These are phyloP conservation scores for Drosophila falleni DNA, from an alignment of 2,888 invertebrate species.

Conservation along the genomic window DNA sequence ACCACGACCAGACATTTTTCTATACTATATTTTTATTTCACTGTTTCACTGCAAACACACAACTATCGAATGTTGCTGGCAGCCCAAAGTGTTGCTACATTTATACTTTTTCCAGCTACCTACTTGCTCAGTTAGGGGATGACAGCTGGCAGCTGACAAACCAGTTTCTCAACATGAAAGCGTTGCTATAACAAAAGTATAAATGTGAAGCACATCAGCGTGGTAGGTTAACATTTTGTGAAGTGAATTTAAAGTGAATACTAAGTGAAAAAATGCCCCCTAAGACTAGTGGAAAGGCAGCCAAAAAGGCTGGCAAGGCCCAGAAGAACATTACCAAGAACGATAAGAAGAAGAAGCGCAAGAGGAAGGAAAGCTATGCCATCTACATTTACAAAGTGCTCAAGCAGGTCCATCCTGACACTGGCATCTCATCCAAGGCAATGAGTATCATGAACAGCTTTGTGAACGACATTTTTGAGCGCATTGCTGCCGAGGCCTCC, in stretches of 20 bases:
- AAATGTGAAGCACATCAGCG: neutral
- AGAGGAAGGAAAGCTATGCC: slow-evolving; percentile 85
- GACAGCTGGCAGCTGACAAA: neutral
- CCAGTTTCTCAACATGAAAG: slow-evolving; percentile 18
- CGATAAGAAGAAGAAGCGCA: slow-evolving; percentile 87
- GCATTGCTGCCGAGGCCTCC: slow-evolving; percentile 89
- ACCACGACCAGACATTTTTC: slow-evolving; percentile 84
- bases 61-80: slow-evolving; percentile 8
- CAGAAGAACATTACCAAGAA: slow-evolving; percentile 87
- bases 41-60: slow-evolving; percentile 18
- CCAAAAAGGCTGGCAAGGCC: slow-evolving; percentile 87
- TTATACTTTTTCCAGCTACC: slow-evolving; percentile 7
- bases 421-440: slow-evolving; percentile 89
- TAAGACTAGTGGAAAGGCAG: slow-evolving; percentile 85
- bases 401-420: slow-evolving; percentile 88
- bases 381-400: slow-evolving; percentile 86
- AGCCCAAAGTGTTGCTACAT: neutral
- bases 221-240: slow-evolving; percentile 1
- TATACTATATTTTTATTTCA: slow-evolving; percentile 9
- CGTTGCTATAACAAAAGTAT: slow-evolving; percentile 36
- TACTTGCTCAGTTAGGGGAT: slow-evolving; percentile 15
- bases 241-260: slow-evolving; percentile 31
- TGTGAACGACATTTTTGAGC: slow-evolving; percentile 91
- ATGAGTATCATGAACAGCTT: slow-evolving; percentile 92
- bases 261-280: slow-evolving; percentile 67